Evolutionary conservation across 2,888 invertebrate species (phyloP), one percentile per base, ranked within the genome.

Genomic region (Linyphia triangularis): DNA sequence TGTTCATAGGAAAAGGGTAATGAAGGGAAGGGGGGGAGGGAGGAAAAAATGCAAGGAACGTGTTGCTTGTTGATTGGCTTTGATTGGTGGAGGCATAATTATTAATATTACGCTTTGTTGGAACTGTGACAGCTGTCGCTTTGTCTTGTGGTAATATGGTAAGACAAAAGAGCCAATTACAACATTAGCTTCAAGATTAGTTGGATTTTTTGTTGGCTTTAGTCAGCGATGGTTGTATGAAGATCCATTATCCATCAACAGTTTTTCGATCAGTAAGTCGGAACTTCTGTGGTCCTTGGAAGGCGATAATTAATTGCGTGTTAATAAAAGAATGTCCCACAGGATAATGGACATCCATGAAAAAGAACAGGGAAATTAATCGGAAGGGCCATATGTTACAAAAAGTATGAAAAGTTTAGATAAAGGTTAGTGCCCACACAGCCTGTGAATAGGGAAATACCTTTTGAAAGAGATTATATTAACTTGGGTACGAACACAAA

Each of bases 21-120:
- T 69, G 37, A 33, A 37, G 22, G 30, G 22, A 67, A 67, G 24
- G 28, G 26, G 24, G 40, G 19, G 37, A 28, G 9, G n/a, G 10
- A 19, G 9, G 22, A 70, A 33, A 63, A 63, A 63, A 63, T 63
- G 24, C 1, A 22, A 57, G 30, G 26, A 19, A 16, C 19, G 22
- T 19, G 22, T 63, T 63, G 43, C 77, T 77, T 77, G 77, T 63
- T 77, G 63, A 61, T 75, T 22, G 40, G 22, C 33, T 79, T 86
- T 79, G 78, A 79, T 63, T 57, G 33, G 30, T 22, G 28, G 16
- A 37, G 72, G 85, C 79, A 79, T 86, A 86, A 79, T 86, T 86
- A 86, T 77, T 82, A 82, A 84, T 86, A 86, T 78, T 86, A 63
- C 79, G 72, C 67, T 77, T 85, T 85, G 61, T 40, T 24, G n/a